phyloP scores from a whole-genome alignment of 2,113 vertebrate species.

The Thunnus thynnus region DNA sequence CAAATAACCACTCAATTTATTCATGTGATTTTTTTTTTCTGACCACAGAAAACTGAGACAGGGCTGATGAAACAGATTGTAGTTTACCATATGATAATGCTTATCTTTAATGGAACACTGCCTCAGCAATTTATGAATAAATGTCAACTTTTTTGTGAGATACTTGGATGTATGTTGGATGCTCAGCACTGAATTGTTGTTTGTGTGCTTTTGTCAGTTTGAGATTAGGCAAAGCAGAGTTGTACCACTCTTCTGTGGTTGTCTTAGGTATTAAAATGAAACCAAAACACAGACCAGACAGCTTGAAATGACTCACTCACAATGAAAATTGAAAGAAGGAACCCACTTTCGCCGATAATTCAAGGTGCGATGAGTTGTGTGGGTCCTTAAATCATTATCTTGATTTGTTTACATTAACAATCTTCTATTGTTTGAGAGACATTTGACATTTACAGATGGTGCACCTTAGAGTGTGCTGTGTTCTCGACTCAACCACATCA shows the following conservation, averaged over 20 bases:
- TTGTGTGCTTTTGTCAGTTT: too few relatives aligned
- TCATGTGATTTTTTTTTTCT: background rate
- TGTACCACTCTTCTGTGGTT: conserved; percentile 6
- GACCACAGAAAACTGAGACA: background rate
- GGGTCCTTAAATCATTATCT: too few relatives aligned
- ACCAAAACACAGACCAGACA: background rate
- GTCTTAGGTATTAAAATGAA: background rate
- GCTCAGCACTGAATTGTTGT: too few relatives aligned
- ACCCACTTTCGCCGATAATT: too few relatives aligned
- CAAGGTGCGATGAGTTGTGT: too few relatives aligned
- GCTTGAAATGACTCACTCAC: background rate
- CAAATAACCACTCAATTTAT: background rate
- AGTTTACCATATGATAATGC: background rate
- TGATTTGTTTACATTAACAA: background rate
- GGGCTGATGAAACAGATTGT: background rate
- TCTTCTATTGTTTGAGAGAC: background rate
- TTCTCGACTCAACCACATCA: conserved; percentile 21
- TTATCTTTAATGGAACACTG: too few relatives aligned
- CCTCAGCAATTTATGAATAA: too few relatives aligned
- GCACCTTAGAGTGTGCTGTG: background rate
- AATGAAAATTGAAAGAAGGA: too few relatives aligned
- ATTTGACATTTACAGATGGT: conserved; percentile 31
- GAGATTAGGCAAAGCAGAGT: background rate
- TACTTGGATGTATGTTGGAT: background rate
- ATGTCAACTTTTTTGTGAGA: background rate